Percentiles rank a stretch among this genome's conserved stretches.
phyloP scores from a whole-genome alignment of 2,888 invertebrate species.

The Saturnia japonica region DNA sequence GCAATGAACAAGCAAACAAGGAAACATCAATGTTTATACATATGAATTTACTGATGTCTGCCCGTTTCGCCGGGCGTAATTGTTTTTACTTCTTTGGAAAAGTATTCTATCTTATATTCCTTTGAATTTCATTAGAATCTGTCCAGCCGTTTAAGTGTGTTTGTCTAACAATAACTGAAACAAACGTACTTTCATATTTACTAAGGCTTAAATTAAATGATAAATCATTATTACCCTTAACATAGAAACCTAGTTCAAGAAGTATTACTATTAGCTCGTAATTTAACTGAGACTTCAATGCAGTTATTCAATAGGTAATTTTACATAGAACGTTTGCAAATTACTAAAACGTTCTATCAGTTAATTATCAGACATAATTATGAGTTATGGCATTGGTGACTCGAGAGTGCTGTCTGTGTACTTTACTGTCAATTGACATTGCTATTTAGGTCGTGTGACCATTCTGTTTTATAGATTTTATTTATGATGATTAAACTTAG shows the following conservation, averaged over 20 bases:
- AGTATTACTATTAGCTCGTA: too few species aligned
- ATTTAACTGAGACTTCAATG: background rate
- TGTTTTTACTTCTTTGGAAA: too few species aligned
- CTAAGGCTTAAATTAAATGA: too few species aligned
- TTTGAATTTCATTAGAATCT: background rate
- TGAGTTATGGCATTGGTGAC: conserved; percentile 40
- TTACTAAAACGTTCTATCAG: conserved; percentile 25
- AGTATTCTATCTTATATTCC: too few species aligned
- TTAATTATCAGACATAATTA: conserved; percentile 52
- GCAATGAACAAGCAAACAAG: too few species aligned
- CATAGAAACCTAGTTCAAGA: too few species aligned
- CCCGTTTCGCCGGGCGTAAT: too few species aligned
- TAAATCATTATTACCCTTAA: too few species aligned
- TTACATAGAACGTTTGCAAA: background rate
- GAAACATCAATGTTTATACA: too few species aligned
- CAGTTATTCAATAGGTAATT: background rate
- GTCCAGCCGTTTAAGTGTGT: background rate
- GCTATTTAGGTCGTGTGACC: conserved; percentile 57
- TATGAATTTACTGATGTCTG: too few species aligned
- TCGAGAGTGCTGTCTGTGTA: background rate
- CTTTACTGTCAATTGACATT: conserved; percentile 55
- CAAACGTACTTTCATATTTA: too few species aligned
- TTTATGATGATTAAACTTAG: background rate
- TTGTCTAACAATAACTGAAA: too few species aligned
- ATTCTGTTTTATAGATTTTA: conserved; percentile 13